Evolutionary conservation across 2,888 invertebrate genomes (phyloP).

Genomic region (Drosophila subsilvestris): DNA sequence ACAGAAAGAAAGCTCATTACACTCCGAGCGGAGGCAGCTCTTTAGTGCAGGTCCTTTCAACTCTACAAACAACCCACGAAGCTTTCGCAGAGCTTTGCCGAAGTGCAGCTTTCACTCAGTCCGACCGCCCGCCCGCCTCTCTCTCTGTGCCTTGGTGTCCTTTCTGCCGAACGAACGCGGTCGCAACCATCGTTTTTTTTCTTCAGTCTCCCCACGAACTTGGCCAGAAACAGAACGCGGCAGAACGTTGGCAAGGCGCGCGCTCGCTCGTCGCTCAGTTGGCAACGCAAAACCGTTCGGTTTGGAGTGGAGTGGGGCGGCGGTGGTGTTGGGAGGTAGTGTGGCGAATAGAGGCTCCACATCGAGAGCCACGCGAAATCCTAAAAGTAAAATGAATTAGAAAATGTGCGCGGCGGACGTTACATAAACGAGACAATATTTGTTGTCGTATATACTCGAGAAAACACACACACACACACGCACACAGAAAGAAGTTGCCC

Average conservation of each 20-base stretch:
- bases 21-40: background rate
- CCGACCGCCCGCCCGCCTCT: conserved; percentile 54
- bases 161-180: conserved; percentile 39
- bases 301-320: conserved; percentile 12
- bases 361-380: conserved; percentile 38
- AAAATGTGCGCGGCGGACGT: conserved; percentile 59
- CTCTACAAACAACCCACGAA: conserved; percentile 17
- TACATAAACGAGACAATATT: conserved; percentile 55
- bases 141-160: conserved; percentile 52
- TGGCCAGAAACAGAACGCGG: conserved; percentile 61
- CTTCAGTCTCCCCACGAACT: conserved; percentile 75
- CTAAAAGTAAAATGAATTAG: conserved; percentile 75
- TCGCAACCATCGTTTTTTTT: conserved; percentile 34
- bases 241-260: conserved; percentile 58
- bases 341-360: conserved; percentile 10
- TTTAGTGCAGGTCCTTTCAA: background rate
- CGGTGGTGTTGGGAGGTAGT: conserved; percentile 19
- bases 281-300: conserved; percentile 63
- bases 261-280: conserved; percentile 57
- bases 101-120: conserved; percentile 38
- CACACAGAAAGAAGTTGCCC: conserved; percentile 21
- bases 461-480: conserved; percentile 31
- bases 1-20: conserved; percentile 5
- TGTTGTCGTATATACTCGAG: background rate
- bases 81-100: conserved; percentile 51